A percentile compares a stretch with the other conserved stretches of the same genome.
Conservation (phyloP, 2,113 vertebrate species). For the Silurus glanis region DNA sequence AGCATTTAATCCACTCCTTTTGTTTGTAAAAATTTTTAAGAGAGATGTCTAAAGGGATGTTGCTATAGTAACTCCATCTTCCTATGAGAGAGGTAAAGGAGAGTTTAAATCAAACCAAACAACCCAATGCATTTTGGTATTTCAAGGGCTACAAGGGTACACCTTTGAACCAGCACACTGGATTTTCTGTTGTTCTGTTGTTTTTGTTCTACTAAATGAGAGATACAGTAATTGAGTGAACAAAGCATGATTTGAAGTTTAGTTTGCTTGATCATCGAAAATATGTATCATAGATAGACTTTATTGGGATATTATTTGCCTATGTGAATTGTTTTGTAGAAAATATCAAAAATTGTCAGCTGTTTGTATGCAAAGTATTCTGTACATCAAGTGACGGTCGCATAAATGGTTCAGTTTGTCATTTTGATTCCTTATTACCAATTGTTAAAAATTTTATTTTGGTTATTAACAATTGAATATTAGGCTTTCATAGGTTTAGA, state of each 20-base stretch:
- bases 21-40: neutral
- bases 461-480: neutral
- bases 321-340: neutral
- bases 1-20: slow-evolving; percentile 15
- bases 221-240: neutral
- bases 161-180: neutral
- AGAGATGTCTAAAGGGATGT: slow-evolving; percentile 1
- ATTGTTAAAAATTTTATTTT: neutral
- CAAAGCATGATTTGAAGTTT: neutral
- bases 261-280: neutral
- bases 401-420: neutral
- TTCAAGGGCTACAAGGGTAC: neutral
- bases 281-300: neutral
- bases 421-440: neutral
- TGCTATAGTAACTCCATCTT: slow-evolving; percentile 4
- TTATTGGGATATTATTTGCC: neutral
- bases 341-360: neutral
- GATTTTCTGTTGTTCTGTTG: neutral
- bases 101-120: neutral
- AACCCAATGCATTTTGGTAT: neutral
- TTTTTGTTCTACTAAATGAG: neutral
- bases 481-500: neutral
- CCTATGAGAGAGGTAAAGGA: neutral
- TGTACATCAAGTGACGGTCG: neutral
- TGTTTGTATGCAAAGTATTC: neutral